Conservation (phyloP, 1,140 invertebrate genomes). For the Drosophila repletoides region DNA sequence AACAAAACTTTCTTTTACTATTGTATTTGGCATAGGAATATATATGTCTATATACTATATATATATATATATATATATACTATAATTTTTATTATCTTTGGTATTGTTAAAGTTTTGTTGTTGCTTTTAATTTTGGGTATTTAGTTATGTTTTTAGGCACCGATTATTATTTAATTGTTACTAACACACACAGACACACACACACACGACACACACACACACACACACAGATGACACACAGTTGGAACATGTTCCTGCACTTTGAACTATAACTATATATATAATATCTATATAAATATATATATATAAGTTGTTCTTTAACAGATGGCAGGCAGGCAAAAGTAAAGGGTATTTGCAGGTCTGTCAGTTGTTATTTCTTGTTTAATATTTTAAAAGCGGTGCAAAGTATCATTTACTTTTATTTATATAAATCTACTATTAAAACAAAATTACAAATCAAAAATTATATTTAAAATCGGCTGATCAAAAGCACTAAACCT, state of each 20-base stretch:
- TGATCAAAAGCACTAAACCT: conserved; percentile 40
- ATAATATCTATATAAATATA: conserved; percentile 9
- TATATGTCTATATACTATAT: conserved; percentile 8
- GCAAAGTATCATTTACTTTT: conserved; percentile 23
- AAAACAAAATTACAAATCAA: conserved; percentile 9
- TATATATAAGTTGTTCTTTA: conserved; percentile 40
- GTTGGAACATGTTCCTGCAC: conserved; percentile 74
- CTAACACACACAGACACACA: conserved; percentile 50
- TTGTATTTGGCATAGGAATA: background rate
- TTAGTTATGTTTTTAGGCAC: conserved; percentile 53
- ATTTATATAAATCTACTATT: conserved; percentile 1
- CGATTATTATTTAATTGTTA: conserved; percentile 59
- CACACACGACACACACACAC: conserved; percentile 25
- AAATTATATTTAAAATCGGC: conserved; percentile 30
- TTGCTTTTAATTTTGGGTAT: conserved; percentile 51
- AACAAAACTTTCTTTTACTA: conserved; percentile 13
- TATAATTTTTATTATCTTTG: conserved; percentile 43
- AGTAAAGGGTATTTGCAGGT: conserved; percentile 1
- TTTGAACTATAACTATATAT: conserved; percentile 41
- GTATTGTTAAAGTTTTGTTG: conserved; percentile 64
- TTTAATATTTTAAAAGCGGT: conserved; percentile 13
- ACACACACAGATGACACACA: conserved; percentile 35
- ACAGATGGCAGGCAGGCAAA: background rate
- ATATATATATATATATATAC: conserved; percentile 20
- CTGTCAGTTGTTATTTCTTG: conserved; percentile 8